Percentiles rank a stretch among this genome's conserved stretches.
phyloP scores from a whole-genome alignment of 2,888 invertebrate genomes.

The Plebejus anna region DNA sequence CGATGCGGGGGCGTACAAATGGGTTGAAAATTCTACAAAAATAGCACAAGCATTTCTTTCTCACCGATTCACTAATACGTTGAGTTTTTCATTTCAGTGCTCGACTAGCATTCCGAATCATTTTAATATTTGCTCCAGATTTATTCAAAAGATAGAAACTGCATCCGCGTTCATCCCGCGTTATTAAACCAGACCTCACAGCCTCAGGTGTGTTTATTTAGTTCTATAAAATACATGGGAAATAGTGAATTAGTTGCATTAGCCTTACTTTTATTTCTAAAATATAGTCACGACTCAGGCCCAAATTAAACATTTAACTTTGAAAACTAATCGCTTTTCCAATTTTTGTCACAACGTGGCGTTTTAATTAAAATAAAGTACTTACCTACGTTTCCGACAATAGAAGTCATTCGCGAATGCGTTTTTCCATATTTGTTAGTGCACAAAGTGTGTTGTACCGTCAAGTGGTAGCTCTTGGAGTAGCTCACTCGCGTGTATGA shows the following conservation, averaged over 20 bases:
- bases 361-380: background rate
- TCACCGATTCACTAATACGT: conserved; percentile 9
- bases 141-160: conserved; percentile 20
- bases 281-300: background rate
- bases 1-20: background rate
- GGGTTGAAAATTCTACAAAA: background rate
- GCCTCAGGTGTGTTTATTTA: conserved; percentile 5
- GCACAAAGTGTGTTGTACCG: conserved; percentile 8
- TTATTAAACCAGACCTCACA: conserved; percentile 20
- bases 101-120: conserved; percentile 13
- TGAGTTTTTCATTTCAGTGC: conserved; percentile 6
- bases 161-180: conserved; percentile 22
- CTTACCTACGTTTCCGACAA: background rate
- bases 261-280: background rate
- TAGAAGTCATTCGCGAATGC: background rate
- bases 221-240: background rate
- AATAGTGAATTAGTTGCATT: background rate
- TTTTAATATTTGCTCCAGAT: conserved; percentile 27
- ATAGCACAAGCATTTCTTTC: background rate
- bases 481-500: background rate
- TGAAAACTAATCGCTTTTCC: background rate
- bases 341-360: background rate
- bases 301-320: background rate
- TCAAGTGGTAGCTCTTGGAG: conserved; percentile 15
- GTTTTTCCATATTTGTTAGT: conserved; percentile 6